Base-by-base conservation (phyloP, 2,113 vertebrate genomes). In the Prunella fulvescens region DNA sequence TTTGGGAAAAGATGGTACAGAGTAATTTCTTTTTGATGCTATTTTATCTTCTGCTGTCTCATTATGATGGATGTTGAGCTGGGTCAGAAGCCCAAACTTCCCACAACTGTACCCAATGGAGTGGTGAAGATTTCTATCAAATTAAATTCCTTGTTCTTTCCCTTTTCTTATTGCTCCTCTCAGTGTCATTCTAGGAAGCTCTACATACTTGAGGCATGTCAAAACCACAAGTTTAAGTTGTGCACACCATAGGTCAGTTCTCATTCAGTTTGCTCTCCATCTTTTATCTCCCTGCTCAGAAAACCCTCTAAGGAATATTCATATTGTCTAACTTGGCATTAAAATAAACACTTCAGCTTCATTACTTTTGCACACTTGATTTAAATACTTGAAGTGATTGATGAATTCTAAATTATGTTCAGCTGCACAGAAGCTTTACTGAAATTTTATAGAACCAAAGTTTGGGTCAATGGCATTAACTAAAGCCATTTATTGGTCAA, bases 121-220 rank as follows among this genome's bases (percentile, higher is more conserved):
- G 42, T 22, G 19, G 22, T 84, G 39, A 64, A 71, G 45, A 15
- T 73, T 48, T 3, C 39, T 62, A 3, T 26, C 29, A 17, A 48
- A 39, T 53, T 8, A 65, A 72, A 61, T 33, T 57, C 61, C 42
- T 78, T 18, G 8, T 35, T 87, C 50, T 51, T 67, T 80, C 11
- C 28, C 20, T 42, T 29, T 71, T 19, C 26, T 61, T 53, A 16
- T 25, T 65, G 45, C 45, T 64, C 24, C 60, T 20, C 33, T 47
- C n/a, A 60, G 11, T 31, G 57, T 29, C 4, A 1, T 56, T 82
- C 29, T 33, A 56, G 58, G 58, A 65, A 57, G 14, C 28, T 65
- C 26, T 8, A 0, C 0, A 0, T 23, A 28, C 31, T 65, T 3
- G 4, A 80, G 62, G 19, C 25, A 3, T 11, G 45, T 61, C 81